These are phyloP conservation scores for Clepsis dumicolana DNA, from an alignment of 2,888 invertebrate species.

Conservation along the genomic window DNA sequence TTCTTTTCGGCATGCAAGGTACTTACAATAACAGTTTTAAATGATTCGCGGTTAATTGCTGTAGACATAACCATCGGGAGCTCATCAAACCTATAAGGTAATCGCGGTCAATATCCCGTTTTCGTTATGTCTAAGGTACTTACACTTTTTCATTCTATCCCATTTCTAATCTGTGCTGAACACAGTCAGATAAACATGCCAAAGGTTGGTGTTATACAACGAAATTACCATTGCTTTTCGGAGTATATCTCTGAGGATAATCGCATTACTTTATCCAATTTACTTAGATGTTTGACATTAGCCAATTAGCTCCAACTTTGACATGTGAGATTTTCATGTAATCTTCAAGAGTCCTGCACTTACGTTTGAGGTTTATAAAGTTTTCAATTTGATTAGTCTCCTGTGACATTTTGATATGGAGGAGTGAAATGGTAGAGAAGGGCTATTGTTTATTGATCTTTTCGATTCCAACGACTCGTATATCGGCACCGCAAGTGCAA, in stretches of 20 bases:
- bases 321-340: slow-evolving; percentile 5
- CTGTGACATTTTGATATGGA: neutral
- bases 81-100: too few species aligned
- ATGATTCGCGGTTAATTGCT: too few species aligned
- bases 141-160: too few species aligned
- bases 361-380: slow-evolving; percentile 10
- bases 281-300: slow-evolving; percentile 4
- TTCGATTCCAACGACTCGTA: too few species aligned
- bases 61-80: too few species aligned
- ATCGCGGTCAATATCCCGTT: too few species aligned
- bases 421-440: neutral
- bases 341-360: slow-evolving; percentile 2
- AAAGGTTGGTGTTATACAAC: neutral
- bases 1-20: too few species aligned
- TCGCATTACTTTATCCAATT: slow-evolving; percentile 9
- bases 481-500: too few species aligned
- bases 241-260: neutral
- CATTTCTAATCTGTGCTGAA: too few species aligned
- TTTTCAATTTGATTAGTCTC: slow-evolving; percentile 4
- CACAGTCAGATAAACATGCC: too few species aligned
- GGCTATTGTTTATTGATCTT: neutral
- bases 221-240: neutral
- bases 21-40: too few species aligned
- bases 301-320: slow-evolving; percentile 10
- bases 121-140: too few species aligned